Conservation (phyloP, 2,888 invertebrate species). For the Drosophila subsilvestris region DNA sequence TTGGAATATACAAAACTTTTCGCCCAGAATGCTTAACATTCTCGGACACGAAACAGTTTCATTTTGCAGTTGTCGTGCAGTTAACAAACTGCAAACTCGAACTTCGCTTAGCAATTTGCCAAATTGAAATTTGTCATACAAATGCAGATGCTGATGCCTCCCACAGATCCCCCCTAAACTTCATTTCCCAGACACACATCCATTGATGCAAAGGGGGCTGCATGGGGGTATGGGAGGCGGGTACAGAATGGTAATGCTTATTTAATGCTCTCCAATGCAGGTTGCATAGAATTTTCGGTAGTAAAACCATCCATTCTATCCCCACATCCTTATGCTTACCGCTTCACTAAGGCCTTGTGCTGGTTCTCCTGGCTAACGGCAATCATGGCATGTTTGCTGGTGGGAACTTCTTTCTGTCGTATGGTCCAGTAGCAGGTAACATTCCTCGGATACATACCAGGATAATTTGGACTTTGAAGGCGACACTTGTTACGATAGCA, state of each 20-base stretch:
- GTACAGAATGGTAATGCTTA: constrained; percentile 70
- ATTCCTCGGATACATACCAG: constrained; percentile 91
- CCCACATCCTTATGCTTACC: constrained; percentile 67
- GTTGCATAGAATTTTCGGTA: constrained; percentile 52
- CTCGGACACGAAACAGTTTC: constrained; percentile 44
- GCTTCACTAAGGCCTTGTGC: constrained; percentile 85
- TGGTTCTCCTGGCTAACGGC: constrained; percentile 91
- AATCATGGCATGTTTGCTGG: constrained; percentile 96
- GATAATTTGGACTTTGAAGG: constrained; percentile 95
- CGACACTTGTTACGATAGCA: constrained; percentile 93
- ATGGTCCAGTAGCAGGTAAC: constrained; percentile 96
- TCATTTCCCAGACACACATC: neutral
- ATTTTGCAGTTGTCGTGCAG: constrained; percentile 35
- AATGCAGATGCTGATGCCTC: constrained; percentile 46
- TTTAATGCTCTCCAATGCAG: constrained; percentile 66
- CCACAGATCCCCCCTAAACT: neutral
- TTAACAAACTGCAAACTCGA: constrained; percentile 44
- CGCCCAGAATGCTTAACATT: constrained; percentile 42
- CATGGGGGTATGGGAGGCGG: constrained; percentile 2
- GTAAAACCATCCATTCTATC: constrained; percentile 19
- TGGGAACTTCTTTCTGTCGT: constrained; percentile 93
- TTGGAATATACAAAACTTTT: constrained; percentile 68
- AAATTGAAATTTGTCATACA: constrained; percentile 78
- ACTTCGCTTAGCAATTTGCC: constrained; percentile 63
- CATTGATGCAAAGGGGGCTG: constrained; percentile 1